Evolutionary conservation across 2,888 invertebrate species (phyloP).

Genomic region (Aplocera efformata): DNA sequence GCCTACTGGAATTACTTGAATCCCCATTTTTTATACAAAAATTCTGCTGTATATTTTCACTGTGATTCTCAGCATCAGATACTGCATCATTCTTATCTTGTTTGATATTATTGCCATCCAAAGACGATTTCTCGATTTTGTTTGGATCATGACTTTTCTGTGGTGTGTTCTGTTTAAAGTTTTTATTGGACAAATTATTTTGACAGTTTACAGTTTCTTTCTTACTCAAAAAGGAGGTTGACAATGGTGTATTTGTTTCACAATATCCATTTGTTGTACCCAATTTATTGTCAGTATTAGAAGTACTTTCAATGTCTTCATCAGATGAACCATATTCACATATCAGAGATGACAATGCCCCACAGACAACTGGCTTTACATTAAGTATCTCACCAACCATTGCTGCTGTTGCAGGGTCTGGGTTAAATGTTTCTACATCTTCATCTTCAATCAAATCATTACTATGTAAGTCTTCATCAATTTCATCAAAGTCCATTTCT

Average conservation of each 20-base stretch:
- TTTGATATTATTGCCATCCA: too few relatives aligned
- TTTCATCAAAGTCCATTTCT: conserved; percentile 38
- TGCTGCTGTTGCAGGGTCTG: not conserved
- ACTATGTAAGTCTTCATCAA: conserved; percentile 25
- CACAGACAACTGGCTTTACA: conserved; percentile 59
- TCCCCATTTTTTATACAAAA: too few relatives aligned
- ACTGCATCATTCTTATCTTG: too few relatives aligned
- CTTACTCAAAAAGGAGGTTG: not conserved
- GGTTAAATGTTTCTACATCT: conserved; percentile 26
- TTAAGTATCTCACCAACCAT: conserved; percentile 2
- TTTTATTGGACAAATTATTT: too few relatives aligned
- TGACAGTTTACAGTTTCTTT: too few relatives aligned
- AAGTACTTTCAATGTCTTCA: conserved; percentile 46
- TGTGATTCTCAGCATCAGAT: too few relatives aligned
- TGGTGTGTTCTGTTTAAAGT: too few relatives aligned
- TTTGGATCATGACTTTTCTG: too few relatives aligned
- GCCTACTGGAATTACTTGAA: not conserved
- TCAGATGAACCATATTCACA: conserved; percentile 80
- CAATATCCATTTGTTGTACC: not conserved
- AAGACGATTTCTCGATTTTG: too few relatives aligned
- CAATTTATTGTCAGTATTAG: conserved; percentile 1
- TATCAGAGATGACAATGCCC: conserved; percentile 79
- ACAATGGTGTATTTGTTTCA: not conserved
- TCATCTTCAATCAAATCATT: conserved; percentile 62
- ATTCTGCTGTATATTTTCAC: too few relatives aligned